These are phyloP conservation scores for Cylas formicarius DNA, from an alignment of 1,140 invertebrate species.

Conservation along the genomic window DNA sequence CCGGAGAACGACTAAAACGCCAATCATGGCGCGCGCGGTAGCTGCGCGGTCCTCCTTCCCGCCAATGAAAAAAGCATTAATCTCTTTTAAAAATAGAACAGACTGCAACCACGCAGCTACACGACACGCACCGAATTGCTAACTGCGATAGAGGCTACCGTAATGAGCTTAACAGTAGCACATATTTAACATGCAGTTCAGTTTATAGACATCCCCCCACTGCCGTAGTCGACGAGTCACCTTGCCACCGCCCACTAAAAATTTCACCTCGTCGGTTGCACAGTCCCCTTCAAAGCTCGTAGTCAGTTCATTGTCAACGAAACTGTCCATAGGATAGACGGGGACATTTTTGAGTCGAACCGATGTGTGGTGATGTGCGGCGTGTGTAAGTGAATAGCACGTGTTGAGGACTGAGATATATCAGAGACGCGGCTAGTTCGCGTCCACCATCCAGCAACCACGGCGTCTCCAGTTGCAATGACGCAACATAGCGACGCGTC, in stretches of 20 bases:
- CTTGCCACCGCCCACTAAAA: constrained; percentile 30
- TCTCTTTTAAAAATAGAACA: constrained; percentile 44
- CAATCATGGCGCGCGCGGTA: constrained; percentile 30
- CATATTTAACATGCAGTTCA: constrained; percentile 45
- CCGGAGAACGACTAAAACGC: constrained; percentile 26
- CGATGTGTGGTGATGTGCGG: constrained; percentile 29
- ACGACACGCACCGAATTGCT: constrained; percentile 35
- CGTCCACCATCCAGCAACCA: constrained; percentile 35
- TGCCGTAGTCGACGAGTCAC: constrained; percentile 24
- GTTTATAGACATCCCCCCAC: constrained; percentile 41
- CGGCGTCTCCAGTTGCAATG: constrained; percentile 42
- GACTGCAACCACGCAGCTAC: constrained; percentile 36
- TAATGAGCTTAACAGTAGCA: constrained; percentile 43
- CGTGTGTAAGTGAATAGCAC: constrained; percentile 18
- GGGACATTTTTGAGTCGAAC: background rate
- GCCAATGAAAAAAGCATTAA: constrained; percentile 45
- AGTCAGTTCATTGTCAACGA: constrained; percentile 29
- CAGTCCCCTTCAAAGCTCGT: constrained; percentile 18
- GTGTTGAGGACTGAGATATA: too few species aligned
- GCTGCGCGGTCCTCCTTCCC: constrained; percentile 35
- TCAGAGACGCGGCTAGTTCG: constrained; percentile 36
- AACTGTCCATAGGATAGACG: constrained; percentile 11
- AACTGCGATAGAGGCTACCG: constrained; percentile 35
- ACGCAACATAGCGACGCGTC: constrained; percentile 44
- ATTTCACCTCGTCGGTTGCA: constrained; percentile 26